Evolutionary conservation across 2,113 vertebrate genomes (phyloP).

Genomic region (Elaphurus davidianus): DNA sequence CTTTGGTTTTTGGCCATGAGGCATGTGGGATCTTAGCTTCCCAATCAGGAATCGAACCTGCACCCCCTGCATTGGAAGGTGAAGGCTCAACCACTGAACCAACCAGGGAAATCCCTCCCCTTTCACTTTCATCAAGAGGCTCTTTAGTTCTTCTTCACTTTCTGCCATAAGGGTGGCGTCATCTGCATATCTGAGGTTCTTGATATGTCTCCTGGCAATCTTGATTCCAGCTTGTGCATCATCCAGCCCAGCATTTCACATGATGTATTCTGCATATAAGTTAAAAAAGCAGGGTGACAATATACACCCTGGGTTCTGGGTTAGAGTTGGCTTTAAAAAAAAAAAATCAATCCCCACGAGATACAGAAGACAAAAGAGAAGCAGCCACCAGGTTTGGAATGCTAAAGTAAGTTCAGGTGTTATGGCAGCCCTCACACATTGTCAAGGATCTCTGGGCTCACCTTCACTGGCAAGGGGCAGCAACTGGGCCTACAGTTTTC

Average conservation of each 20-base stretch:
- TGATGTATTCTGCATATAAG: background rate
- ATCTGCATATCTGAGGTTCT: background rate
- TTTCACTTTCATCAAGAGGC: background rate
- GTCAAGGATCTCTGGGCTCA: background rate
- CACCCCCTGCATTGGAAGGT: too few species aligned
- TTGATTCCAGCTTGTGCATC: background rate
- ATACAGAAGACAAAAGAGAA: background rate
- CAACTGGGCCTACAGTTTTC: background rate
- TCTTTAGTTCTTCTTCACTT: background rate
- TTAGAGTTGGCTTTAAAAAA: background rate
- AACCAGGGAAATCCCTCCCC: background rate
- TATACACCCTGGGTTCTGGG: background rate
- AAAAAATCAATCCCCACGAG: background rate
- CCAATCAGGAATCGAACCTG: too few species aligned
- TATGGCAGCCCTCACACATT: background rate
- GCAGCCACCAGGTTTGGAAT: background rate
- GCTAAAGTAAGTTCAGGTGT: background rate
- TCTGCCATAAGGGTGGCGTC: background rate
- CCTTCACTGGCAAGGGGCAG: background rate
- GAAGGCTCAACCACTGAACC: too few species aligned
- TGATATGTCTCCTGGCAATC: background rate
- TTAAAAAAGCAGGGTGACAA: background rate
- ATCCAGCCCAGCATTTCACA: background rate
- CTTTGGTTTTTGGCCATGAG: too few species aligned
- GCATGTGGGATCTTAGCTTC: too few species aligned